Percentiles rank a stretch among this genome's conserved stretches.
phyloP scores from a whole-genome alignment of 2,113 vertebrate genomes.

The Oryzias javanicus region DNA sequence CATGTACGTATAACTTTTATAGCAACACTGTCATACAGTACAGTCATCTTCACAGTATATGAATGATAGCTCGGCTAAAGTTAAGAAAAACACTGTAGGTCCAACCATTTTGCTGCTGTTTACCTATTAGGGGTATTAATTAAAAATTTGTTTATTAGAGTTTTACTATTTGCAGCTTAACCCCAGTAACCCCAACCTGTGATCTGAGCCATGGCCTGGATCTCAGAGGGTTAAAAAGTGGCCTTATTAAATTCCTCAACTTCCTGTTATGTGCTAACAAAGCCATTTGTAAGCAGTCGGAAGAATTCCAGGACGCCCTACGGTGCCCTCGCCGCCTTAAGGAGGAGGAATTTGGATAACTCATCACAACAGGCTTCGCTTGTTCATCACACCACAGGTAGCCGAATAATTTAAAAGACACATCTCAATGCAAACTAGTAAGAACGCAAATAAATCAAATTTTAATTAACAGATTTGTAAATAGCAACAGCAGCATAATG shows the following conservation, averaged over 20 bases:
- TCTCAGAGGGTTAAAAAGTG: slow-evolving; percentile 79
- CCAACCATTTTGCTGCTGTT: slow-evolving; percentile 93
- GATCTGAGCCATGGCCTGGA: slow-evolving; percentile 13
- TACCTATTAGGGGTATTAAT: slow-evolving; percentile 79
- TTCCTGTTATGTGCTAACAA: slow-evolving; percentile 70
- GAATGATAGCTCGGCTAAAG: slow-evolving; percentile 62
- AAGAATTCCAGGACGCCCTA: slow-evolving; percentile 41
- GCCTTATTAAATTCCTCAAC: slow-evolving; percentile 76
- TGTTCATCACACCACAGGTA: slow-evolving; percentile 71
- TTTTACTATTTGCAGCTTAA: slow-evolving; percentile 83
- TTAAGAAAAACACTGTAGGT: slow-evolving; percentile 53
- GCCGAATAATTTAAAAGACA: slow-evolving; percentile 73
- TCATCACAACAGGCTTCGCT: slow-evolving; percentile 62
- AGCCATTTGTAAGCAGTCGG: slow-evolving; percentile 45
- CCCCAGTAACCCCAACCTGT: slow-evolving; percentile 48
- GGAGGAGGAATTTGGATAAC: slow-evolving; percentile 51
- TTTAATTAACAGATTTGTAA: slow-evolving; percentile 82
- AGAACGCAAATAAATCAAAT: slow-evolving; percentile 82
- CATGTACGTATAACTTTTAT: slow-evolving; percentile 70
- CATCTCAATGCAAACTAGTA: slow-evolving; percentile 78
- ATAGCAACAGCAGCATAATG: slow-evolving; percentile 91
- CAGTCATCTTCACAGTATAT: slow-evolving; percentile 74
- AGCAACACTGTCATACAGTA: slow-evolving; percentile 75
- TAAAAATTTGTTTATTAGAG: slow-evolving; percentile 82
- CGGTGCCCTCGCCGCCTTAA: slow-evolving; percentile 18